A percentile compares a stretch with the other conserved stretches of the same genome.
Conservation (phyloP, 2,113 vertebrate species). For the Myotis brandtii region DNA sequence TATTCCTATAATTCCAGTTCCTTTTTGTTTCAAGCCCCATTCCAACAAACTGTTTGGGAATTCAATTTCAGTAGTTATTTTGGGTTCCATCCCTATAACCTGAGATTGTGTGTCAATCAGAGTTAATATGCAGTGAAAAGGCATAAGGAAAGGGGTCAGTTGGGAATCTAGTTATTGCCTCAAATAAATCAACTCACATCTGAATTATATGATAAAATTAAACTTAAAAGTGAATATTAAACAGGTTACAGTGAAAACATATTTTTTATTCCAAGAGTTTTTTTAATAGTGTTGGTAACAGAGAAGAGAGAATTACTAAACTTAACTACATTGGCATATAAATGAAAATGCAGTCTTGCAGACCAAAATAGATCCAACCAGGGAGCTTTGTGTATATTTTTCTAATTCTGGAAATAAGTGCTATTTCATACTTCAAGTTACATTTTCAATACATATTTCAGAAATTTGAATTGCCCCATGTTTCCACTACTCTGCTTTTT, state of each 20-base stretch:
- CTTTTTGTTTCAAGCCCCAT: not conserved
- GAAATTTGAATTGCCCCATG: not conserved
- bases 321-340: constrained; percentile 34
- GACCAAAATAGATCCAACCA: constrained; percentile 61
- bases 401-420: constrained; percentile 4
- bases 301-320: constrained; percentile 59
- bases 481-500: not conserved
- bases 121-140: not conserved
- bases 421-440: constrained; percentile 43
- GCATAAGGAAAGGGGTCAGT: not conserved
- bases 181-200: not conserved
- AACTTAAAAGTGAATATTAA: constrained; percentile 67
- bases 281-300: constrained; percentile 54
- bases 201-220: constrained; percentile 34
- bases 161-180: not conserved
- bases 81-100: not conserved
- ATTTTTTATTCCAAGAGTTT: constrained; percentile 63
- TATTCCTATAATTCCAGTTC: not conserved
- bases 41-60: not conserved
- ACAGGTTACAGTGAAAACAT: constrained; percentile 35
- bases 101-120: not conserved
- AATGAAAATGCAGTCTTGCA: constrained; percentile 34
- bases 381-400: constrained; percentile 61
- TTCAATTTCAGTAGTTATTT: constrained; percentile 12
- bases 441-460: constrained; percentile 36